These are phyloP conservation scores for Mallateleia sp. DNA, from an alignment of 2,888 invertebrate species.

Conservation along the genomic window DNA sequence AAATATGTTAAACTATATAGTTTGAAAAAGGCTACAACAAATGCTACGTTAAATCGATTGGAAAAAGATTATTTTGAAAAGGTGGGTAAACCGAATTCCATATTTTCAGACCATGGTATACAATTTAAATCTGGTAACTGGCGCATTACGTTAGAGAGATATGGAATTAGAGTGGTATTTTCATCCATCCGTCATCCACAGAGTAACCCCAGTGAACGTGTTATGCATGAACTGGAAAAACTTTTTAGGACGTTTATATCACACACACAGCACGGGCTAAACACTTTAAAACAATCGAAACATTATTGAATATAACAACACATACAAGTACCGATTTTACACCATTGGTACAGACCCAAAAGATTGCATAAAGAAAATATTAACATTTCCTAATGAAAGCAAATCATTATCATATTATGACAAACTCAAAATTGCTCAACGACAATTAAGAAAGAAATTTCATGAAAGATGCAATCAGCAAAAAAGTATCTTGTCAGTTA, in stretches of 20 bases:
- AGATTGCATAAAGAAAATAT: background rate
- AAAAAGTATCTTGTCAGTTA: background rate
- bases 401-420: background rate
- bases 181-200: constrained; percentile 42
- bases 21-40: constrained; percentile 40
- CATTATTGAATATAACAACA: background rate
- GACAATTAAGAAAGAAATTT: constrained; percentile 30
- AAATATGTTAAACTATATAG: constrained; percentile 38
- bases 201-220: constrained; percentile 29
- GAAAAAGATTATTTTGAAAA: constrained; percentile 4
- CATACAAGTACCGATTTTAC: background rate
- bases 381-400: constrained; percentile 5
- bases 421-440: background rate
- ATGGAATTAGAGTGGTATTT: background rate
- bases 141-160: background rate
- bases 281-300: background rate
- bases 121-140: constrained; percentile 29
- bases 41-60: constrained; percentile 14
- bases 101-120: constrained; percentile 36
- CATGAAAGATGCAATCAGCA: constrained; percentile 29
- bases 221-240: constrained; percentile 28
- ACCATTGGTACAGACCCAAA: background rate
- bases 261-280: background rate
- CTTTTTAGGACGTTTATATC: background rate
- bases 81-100: constrained; percentile 19